These are phyloP conservation scores for Sarcophilus harrisii DNA, from an alignment of 2,797 vertebrate species.

Conservation along the genomic window DNA sequence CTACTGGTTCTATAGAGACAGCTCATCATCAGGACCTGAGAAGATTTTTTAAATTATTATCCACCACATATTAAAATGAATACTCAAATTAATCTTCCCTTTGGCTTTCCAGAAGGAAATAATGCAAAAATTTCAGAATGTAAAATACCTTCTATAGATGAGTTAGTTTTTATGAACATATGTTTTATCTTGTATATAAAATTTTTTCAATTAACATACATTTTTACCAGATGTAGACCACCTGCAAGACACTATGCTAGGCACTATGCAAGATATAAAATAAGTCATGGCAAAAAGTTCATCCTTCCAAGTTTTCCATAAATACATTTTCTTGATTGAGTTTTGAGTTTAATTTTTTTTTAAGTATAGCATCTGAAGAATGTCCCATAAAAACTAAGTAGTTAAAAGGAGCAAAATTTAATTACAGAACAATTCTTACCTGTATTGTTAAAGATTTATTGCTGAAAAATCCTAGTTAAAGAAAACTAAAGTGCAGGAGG, in stretches of 20 bases:
- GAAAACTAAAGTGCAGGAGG: conserved; percentile 87
- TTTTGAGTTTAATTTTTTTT: conserved; percentile 88
- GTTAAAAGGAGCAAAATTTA: conserved; percentile 91
- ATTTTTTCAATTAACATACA: neutral
- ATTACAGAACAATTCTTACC: conserved; percentile 97
- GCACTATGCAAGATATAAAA: neutral
- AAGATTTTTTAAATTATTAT: neutral
- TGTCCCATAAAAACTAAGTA: conserved; percentile 87
- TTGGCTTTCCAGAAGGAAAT: neutral
- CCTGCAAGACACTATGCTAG: neutral
- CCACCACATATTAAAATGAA: conserved; percentile 16
- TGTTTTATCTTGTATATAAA: conserved; percentile 61
- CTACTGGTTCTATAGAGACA: conserved; percentile 32
- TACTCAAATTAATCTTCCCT: conserved; percentile 39
- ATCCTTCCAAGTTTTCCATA: conserved; percentile 62
- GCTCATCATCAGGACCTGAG: conserved; percentile 12
- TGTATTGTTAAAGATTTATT: conserved; percentile 99
- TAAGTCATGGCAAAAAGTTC: conserved; percentile 44
- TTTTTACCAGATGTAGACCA: neutral
- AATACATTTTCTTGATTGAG: conserved; percentile 83
- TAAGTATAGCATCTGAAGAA: conserved; percentile 76
- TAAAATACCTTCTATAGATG: conserved; percentile 66
- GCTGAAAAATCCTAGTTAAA: conserved; percentile 95
- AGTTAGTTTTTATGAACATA: conserved; percentile 69
- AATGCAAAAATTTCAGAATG: conserved; percentile 68